Evolutionary conservation across 1,140 invertebrate genomes (phyloP).

Genomic region (Drosophila obscura): DNA sequence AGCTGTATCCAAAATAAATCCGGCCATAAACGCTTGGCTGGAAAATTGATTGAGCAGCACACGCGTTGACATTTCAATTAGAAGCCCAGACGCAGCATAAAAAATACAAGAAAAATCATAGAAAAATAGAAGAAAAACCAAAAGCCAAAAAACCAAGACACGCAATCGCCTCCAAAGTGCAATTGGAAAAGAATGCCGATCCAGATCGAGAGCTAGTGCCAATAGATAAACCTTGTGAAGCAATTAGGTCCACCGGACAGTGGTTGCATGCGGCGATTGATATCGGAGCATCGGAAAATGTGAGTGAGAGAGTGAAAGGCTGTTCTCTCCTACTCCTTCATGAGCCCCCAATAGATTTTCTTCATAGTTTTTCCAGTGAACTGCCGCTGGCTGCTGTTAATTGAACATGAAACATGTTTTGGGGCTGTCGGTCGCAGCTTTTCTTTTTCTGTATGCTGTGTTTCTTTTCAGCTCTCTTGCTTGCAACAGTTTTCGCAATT

Average conservation of each 20-base stretch:
- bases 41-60: conserved; percentile 61
- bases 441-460: conserved; percentile 21
- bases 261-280: conserved; percentile 40
- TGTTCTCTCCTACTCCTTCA: conserved; percentile 8
- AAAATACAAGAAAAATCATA: neutral
- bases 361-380: conserved; percentile 15
- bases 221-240: conserved; percentile 27
- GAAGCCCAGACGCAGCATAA: conserved; percentile 40
- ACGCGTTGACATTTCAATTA: conserved; percentile 66
- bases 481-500: conserved; percentile 60
- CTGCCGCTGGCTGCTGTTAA: conserved; percentile 36
- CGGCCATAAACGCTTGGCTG: conserved; percentile 39
- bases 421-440: conserved; percentile 32
- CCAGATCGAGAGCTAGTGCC: conserved; percentile 27
- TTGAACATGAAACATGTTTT: conserved; percentile 59
- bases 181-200: conserved; percentile 50
- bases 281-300: conserved; percentile 12
- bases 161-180: conserved; percentile 38
- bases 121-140: neutral
- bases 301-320: conserved; percentile 13
- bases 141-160: conserved; percentile 19
- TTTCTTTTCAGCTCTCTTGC: conserved; percentile 32
- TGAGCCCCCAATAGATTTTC: conserved; percentile 18
- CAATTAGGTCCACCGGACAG: conserved; percentile 35
- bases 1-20: conserved; percentile 47